Conservation (phyloP, 2,797 vertebrate species). For the Protonibea diacanthus region DNA sequence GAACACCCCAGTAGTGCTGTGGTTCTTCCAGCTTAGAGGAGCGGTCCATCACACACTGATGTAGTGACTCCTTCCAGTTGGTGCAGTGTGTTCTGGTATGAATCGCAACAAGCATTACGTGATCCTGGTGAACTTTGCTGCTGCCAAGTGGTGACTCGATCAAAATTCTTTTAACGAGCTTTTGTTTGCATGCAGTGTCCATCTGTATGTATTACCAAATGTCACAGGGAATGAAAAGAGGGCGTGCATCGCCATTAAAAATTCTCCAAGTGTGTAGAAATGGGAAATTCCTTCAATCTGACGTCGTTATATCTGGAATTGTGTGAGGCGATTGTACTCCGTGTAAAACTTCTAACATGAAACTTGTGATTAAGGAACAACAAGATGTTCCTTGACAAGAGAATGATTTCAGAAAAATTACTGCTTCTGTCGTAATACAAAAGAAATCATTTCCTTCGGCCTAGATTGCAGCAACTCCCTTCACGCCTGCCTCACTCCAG, state of each 20-base stretch:
- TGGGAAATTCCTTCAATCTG: neutral
- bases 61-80: neutral
- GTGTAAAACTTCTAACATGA: neutral
- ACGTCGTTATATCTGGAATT: neutral
- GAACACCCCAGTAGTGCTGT: neutral
- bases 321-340: neutral
- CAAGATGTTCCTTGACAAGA: neutral
- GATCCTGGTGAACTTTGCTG: neutral
- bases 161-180: neutral
- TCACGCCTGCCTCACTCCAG: constrained; percentile 11
- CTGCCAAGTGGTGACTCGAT: neutral
- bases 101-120: neutral
- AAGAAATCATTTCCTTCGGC: constrained; percentile 26
- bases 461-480: constrained; percentile 27
- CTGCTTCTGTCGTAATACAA: neutral
- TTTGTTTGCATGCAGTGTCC: neutral
- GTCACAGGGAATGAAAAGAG: neutral
- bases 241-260: neutral
- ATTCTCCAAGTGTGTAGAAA: neutral
- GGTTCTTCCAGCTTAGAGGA: neutral
- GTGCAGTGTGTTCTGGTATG: neutral
- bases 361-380: neutral
- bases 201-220: neutral
- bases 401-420: constrained; percentile 6
- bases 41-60: neutral